Evolutionary conservation across 2,797 vertebrate species (phyloP), one percentile per base, ranked within the genome.

Genomic region (Mus caroli): DNA sequence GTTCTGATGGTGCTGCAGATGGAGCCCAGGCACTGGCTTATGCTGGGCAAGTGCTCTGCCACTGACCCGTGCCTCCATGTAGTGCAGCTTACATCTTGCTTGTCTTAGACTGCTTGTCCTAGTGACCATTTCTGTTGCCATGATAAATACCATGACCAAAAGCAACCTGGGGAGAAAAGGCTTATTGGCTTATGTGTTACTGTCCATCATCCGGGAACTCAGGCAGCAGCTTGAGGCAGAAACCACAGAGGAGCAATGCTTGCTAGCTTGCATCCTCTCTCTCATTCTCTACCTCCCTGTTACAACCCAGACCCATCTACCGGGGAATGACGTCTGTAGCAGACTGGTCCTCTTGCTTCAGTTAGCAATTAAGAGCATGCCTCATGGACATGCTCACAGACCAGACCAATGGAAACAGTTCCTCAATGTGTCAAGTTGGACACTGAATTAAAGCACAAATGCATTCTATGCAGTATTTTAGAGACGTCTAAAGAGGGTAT

Each of bases 61-160:
- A 9, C 6, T 26, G 60, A 14, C 20, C 84, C 37, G 15, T 11
- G 78, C 24, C 31, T 26, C 64, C 43, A 3, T 79, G 40, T 4
- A 90, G 86, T 93, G 46, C 60, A 88, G 75, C 84, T 80, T 90
- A 88, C 46, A 26, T 77, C 37, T 90, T 54, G 15, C 50, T 67
- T 64, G 34, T 28, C 28, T 52, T 34, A 34, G 67, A 77, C 3
- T 37, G 20, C 43, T n/a, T 43, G 56, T 67, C 40, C 28, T 22
- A 13, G 28, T 50, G 62, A 85, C 60, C 56, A 43, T 19, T 37
- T 43, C 56, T 62, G 26, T 43, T 34, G 40, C 43, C 50, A 6
- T 85, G 82, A 67, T 85, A 67, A 67, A 34, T 11, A 34, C 40
- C 19, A 67, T 12, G 60, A 50, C 19, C 28, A 67, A 85, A 64